Conservation (phyloP, 2,797 vertebrate species). For the Phalanger gymnotis region DNA sequence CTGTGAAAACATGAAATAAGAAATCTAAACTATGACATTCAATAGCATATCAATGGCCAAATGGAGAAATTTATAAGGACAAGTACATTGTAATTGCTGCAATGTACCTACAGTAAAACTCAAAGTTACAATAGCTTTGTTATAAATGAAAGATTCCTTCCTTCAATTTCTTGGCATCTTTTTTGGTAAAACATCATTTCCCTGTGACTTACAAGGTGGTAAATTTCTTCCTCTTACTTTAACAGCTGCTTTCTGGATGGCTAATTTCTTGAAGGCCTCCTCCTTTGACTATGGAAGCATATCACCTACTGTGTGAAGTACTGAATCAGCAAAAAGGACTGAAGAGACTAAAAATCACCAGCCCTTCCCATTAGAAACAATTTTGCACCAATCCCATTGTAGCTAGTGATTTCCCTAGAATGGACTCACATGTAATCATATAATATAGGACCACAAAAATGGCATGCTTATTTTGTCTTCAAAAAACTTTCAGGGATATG, state of each 20-base stretch:
- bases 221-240: conserved; percentile 24
- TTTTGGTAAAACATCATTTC: conserved; percentile 49
- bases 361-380: not conserved
- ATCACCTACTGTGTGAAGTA: conserved; percentile 22
- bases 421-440: conserved; percentile 7
- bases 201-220: conserved; percentile 11
- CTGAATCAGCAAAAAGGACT: conserved; percentile 28
- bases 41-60: not conserved
- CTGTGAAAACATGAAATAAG: not conserved
- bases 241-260: conserved; percentile 43
- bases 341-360: conserved; percentile 23
- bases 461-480: conserved; percentile 29
- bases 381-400: not conserved
- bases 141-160: conserved; percentile 21
- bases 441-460: conserved; percentile 20
- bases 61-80: conserved; percentile 33
- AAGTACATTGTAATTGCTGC: not conserved
- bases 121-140: conserved; percentile 16
- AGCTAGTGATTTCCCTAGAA: conserved; percentile 20
- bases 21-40: not conserved
- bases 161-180: not conserved
- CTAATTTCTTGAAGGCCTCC: conserved; percentile 37
- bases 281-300: conserved; percentile 36
- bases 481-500: not conserved
- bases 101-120: conserved; percentile 3